Conservation (phyloP, 2,113 vertebrate species). For the Eurystomus gularis region DNA sequence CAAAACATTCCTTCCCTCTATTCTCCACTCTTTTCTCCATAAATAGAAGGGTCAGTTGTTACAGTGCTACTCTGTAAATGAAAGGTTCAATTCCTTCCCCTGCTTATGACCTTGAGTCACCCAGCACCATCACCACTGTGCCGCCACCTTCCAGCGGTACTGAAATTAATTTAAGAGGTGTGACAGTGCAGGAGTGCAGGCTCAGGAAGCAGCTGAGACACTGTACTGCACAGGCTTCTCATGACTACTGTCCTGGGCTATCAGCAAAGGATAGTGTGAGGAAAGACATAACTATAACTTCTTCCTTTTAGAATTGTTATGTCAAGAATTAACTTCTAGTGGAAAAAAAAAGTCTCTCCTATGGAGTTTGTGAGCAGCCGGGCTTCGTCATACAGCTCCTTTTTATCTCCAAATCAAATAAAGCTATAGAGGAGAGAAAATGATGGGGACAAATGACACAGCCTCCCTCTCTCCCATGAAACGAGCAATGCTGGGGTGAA, state of each 20-base stretch:
- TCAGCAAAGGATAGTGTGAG: not conserved
- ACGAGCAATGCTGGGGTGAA: not conserved
- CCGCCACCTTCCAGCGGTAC: not conserved
- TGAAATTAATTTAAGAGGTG: not conserved
- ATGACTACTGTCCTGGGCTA: not conserved
- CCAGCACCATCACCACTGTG: accelerated
- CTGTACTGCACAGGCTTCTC: not conserved
- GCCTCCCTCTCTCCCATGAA: not conserved
- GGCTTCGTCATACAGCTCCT: not conserved
- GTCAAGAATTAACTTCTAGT: not conserved
- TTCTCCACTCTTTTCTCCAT: not conserved
- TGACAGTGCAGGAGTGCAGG: not conserved
- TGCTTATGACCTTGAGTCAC: not conserved
- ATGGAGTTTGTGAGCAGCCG: not conserved
- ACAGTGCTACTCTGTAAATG: not conserved
- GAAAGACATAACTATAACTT: not conserved
- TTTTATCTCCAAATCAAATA: not conserved
- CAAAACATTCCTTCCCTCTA: not conserved
- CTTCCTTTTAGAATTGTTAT: not conserved
- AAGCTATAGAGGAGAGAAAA: not conserved
- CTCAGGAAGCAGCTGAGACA: not conserved
- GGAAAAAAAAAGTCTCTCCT: not conserved
- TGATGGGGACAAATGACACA: not conserved
- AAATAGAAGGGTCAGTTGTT: not conserved
- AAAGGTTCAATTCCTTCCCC: not conserved